phyloP scores from a whole-genome alignment of 2,888 invertebrate genomes.

The Mayetiola destructor region DNA sequence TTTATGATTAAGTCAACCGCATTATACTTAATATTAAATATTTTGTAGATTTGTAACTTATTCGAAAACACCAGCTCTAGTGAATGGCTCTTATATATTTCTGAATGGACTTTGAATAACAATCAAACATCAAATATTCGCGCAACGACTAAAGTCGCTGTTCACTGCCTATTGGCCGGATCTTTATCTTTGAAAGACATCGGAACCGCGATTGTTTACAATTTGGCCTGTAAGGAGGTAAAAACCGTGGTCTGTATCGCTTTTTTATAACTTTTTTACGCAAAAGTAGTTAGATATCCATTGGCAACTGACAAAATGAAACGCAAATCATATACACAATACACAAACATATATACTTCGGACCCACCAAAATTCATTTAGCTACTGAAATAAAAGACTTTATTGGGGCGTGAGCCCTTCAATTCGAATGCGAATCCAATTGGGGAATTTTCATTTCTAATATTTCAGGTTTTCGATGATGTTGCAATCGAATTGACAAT shows the following conservation, averaged over 20 bases:
- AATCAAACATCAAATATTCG: constrained; percentile 74
- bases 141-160: constrained; percentile 80
- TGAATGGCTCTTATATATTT: constrained; percentile 87
- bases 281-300: background rate
- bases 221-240: constrained; percentile 90
- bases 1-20: background rate
- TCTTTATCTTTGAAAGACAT: constrained; percentile 56
- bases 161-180: constrained; percentile 66
- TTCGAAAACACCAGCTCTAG: constrained; percentile 79
- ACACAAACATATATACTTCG: too few relatives aligned
- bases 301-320: too few relatives aligned
- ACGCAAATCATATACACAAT: too few relatives aligned
- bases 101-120: constrained; percentile 71
- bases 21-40: background rate
- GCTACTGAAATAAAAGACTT: too few relatives aligned
- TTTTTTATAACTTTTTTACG: constrained; percentile 18
- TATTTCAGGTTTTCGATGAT: constrained; percentile 76
- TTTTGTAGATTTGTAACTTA: constrained; percentile 66
- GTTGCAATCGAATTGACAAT: constrained; percentile 82
- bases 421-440: too few relatives aligned
- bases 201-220: constrained; percentile 77
- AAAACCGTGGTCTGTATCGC: constrained; percentile 87
- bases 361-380: too few relatives aligned
- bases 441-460: background rate
- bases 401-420: too few relatives aligned